Conservation (phyloP, 2,888 invertebrate genomes). For the Drosophila anomelani region DNA sequence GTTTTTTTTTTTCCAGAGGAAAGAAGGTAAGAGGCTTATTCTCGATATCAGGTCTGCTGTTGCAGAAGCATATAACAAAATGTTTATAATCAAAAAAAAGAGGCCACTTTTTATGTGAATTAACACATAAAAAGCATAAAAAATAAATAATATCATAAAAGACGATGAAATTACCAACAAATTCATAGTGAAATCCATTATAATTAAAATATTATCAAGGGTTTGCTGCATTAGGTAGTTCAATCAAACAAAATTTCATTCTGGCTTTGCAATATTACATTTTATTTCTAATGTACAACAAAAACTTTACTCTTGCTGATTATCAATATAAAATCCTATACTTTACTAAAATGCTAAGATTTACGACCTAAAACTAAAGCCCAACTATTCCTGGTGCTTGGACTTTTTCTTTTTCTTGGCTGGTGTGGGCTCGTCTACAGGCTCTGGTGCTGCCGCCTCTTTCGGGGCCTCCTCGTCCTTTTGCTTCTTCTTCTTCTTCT, state of each 20-base stretch:
- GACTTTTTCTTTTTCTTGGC: slow-evolving; percentile 57
- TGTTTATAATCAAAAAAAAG: not conserved
- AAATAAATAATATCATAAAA: no score
- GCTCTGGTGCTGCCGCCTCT: slow-evolving; percentile 45
- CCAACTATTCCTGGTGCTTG: slow-evolving; percentile 44
- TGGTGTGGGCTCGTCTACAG: slow-evolving; percentile 46
- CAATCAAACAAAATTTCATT: not conserved
- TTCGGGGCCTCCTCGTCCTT: slow-evolving; percentile 67
- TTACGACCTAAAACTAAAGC: slow-evolving; percentile 34
- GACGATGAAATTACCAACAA: no score
- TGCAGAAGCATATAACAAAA: not conserved
- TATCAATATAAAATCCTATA: slow-evolving; percentile 30
- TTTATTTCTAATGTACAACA: slow-evolving; percentile 71
- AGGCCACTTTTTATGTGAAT: not conserved
- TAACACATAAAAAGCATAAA: not conserved
- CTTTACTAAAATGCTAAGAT: slow-evolving; percentile 36
- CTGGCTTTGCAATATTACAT: slow-evolving; percentile 44
- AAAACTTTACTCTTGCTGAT: slow-evolving; percentile 41
- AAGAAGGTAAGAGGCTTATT: not conserved
- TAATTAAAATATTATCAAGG: not conserved
- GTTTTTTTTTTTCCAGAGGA: not conserved
- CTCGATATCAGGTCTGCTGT: not conserved
- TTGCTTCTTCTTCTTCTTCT: slow-evolving; percentile 82
- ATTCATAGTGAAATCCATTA: not conserved
- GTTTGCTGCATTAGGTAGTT: not conserved